Conservation (phyloP, 2,113 vertebrate species). For the Syrrhaptes paradoxus region DNA sequence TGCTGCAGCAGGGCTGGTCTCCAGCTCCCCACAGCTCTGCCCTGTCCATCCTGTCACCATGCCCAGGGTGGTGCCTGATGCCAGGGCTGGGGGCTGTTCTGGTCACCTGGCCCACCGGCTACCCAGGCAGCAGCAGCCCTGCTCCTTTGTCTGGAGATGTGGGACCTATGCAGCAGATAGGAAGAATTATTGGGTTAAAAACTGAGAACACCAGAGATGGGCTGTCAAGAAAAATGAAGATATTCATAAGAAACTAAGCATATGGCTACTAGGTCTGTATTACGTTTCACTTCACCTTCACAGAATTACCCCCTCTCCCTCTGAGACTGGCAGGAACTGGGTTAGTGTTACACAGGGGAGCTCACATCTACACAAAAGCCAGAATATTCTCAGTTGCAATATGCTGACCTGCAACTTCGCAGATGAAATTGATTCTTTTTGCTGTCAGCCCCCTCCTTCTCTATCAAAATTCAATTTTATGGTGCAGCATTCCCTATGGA, state of each 20-base stretch:
- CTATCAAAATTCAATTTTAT: constrained; percentile 19
- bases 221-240: background rate
- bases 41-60: background rate
- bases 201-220: fast-evolving
- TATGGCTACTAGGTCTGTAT: background rate
- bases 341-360: background rate
- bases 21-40: background rate
- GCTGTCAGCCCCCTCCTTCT: background rate
- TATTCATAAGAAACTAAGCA: background rate
- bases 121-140: background rate
- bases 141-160: background rate
- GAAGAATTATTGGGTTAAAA: background rate
- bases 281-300: background rate
- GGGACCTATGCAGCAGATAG: fast-evolving
- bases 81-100: fast-evolving
- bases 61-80: fast-evolving
- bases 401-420: fast-evolving
- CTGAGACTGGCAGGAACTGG: background rate
- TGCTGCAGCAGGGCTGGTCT: fast-evolving
- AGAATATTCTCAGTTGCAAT: background rate
- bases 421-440: constrained; percentile 27
- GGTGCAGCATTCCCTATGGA: background rate
- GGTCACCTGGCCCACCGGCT: fast-evolving
- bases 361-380: background rate
- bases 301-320: background rate